A percentile compares a stretch with the other conserved stretches of the same genome.
Evolutionary conservation across 2,113 vertebrate genomes (phyloP).

Genomic region (Triplophysa tibetana): DNA sequence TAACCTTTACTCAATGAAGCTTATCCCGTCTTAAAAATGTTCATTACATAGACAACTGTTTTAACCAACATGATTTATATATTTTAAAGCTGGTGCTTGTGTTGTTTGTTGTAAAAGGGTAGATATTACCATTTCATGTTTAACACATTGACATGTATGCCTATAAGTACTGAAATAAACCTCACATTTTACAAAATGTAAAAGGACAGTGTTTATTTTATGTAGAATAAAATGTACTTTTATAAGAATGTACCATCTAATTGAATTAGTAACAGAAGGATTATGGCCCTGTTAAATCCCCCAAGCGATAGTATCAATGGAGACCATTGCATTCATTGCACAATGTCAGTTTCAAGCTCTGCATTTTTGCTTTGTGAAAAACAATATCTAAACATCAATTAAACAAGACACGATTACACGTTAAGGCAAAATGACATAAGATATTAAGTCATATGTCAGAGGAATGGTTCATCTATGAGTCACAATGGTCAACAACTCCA

Average conservation of each 20-base stretch:
- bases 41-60: slow-evolving; percentile 57
- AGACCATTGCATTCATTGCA: no score
- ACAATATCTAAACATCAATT: no score
- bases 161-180: slow-evolving; percentile 42
- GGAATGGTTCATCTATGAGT: no score
- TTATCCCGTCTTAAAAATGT: slow-evolving; percentile 41
- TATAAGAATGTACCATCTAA: not conserved
- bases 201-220: not conserved
- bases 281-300: no score
- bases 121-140: slow-evolving; percentile 32
- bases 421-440: no score
- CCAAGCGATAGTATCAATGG: no score
- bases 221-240: not conserved
- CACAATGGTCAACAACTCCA: no score
- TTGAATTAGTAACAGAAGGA: no score
- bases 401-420: no score
- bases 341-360: no score
- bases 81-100: slow-evolving; percentile 45
- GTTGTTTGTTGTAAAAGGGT: slow-evolving; percentile 21
- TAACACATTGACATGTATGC: slow-evolving; percentile 41
- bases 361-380: no score
- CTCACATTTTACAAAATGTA: not conserved
- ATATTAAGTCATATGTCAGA: no score
- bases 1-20: slow-evolving; percentile 55
- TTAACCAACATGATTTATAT: slow-evolving; percentile 47